Conservation (phyloP, 1,140 invertebrate species). For the Olivierus martensii region DNA sequence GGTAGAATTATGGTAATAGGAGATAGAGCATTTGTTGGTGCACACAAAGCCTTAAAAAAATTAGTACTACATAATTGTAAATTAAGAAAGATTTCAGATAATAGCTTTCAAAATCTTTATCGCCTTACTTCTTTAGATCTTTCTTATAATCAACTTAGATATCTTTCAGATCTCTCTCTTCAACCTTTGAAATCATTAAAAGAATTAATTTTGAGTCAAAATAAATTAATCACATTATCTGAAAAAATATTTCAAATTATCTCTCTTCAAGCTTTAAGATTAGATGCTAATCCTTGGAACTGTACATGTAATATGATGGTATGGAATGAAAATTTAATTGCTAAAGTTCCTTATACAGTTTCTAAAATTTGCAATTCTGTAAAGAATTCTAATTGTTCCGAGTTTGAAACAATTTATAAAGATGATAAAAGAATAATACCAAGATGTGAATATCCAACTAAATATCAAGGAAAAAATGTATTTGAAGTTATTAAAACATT, state of each 20-base stretch:
- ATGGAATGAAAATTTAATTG: slow-evolving; percentile 39
- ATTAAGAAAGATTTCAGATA: slow-evolving; percentile 48
- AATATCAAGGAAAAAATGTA: background rate
- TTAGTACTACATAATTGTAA: slow-evolving; percentile 45
- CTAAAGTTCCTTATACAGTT: slow-evolving; percentile 28
- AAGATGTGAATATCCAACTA: slow-evolving; percentile 5
- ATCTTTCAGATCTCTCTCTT: slow-evolving; percentile 44
- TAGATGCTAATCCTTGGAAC: slow-evolving; percentile 52
- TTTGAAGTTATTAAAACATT: slow-evolving; percentile 4
- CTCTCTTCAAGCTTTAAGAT: slow-evolving; percentile 36
- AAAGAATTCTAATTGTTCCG: slow-evolving; percentile 23
- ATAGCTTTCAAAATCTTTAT: slow-evolving; percentile 46
- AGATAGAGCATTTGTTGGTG: slow-evolving; percentile 48
- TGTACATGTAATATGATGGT: slow-evolving; percentile 47
- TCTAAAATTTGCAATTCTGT: slow-evolving; percentile 27
- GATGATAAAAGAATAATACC: background rate
- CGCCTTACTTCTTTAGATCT: slow-evolving; percentile 44
- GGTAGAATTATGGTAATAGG: slow-evolving; percentile 44
- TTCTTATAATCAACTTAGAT: slow-evolving; percentile 43
- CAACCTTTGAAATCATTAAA: slow-evolving; percentile 42
- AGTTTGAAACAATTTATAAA: background rate
- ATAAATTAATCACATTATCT: slow-evolving; percentile 42
- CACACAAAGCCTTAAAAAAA: slow-evolving; percentile 37
- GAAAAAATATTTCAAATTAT: slow-evolving; percentile 39
- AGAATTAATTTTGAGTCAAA: slow-evolving; percentile 45